phyloP scores from a whole-genome alignment of 2,797 vertebrate genomes.

The Galaxias olidus region DNA sequence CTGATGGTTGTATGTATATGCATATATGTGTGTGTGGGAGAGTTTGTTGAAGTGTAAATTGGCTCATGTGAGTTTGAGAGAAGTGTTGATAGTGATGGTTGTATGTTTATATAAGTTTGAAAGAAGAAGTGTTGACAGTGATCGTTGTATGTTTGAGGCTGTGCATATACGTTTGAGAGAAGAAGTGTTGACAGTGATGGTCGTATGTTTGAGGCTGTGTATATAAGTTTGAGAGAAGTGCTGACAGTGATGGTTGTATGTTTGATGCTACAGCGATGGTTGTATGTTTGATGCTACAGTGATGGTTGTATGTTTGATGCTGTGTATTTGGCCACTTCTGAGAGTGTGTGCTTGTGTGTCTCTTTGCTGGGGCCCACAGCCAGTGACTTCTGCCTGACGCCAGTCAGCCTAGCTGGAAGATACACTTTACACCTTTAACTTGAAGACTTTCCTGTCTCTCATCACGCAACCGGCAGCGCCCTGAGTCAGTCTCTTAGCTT shows the following conservation, averaged over 20 bases:
- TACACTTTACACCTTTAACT: constrained; percentile 40
- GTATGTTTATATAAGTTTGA: not conserved
- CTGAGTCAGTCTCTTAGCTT: not conserved
- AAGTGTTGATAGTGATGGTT: no score
- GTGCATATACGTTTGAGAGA: not conserved
- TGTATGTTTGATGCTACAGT: not conserved
- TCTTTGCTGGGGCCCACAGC: not conserved
- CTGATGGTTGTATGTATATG: no score
- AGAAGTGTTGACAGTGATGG: no score
- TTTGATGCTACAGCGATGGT: not conserved
- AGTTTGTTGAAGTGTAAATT: no score
- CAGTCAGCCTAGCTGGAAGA: constrained; percentile 24
- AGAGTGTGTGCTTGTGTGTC: constrained; percentile 17
- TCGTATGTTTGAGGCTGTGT: not conserved
- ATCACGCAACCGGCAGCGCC: not conserved
- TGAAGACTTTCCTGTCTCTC: constrained; percentile 29
- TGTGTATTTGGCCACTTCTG: not conserved
- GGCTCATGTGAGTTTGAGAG: no score
- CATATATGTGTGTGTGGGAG: no score
- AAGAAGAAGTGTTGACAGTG: no score
- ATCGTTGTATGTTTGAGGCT: not conserved
- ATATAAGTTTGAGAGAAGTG: no score
- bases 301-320: not conserved
- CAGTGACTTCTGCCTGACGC: constrained; percentile 13
- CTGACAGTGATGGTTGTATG: not conserved